Evolutionary conservation across 2,113 vertebrate species (phyloP), one percentile per base, ranked within the genome.

Genomic region (Cavia aperea): DNA sequence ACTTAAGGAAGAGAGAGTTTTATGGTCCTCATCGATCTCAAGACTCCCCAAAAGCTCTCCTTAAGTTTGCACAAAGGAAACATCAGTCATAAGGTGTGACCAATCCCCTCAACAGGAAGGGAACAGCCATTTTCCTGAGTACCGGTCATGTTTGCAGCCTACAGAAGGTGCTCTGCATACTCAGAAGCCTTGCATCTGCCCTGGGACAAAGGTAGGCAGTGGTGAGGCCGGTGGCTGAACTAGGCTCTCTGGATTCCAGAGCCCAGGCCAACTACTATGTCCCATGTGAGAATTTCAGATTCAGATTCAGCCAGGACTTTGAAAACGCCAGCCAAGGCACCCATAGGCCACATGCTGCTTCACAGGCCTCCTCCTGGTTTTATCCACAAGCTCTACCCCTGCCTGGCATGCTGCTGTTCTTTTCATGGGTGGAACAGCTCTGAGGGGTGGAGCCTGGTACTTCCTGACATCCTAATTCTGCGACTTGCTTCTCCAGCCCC

Each of bases 381-480:
- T 36, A 73, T 18, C 63, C 8, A 2, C 70, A 26, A n/a, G 10
- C 19, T 60, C 12, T 51, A 36, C 23, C 86, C 39, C 31, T 92
- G 36, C 43, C 58, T 70, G 26, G 46, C 49, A 31, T 6, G 4
- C n/a, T 63, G 16, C 51, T 62, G 46, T 19, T 23, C 2, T 60
- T 65, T 73, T 86, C 66, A 26, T 11, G 16, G 10, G 11, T 36
- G n/a, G 60, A 79, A 24, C 36, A 77, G 54, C 72, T 51, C 49
- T 72, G 43, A 23, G 43, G 93, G 54, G 36, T 63, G 19, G 66
- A 85, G 81, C 87, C 24, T 33, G 39, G 12, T 39, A 65, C 87
- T 94, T 88, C 83, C 90, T 92, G 86, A 86, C 23, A 31, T 72
- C 39, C 54, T n/a, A 16, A 77, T 70, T 89, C 85, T 86, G 68